phyloP scores from a whole-genome alignment of 2,888 invertebrate species.

The Phaedon cochleariae region DNA sequence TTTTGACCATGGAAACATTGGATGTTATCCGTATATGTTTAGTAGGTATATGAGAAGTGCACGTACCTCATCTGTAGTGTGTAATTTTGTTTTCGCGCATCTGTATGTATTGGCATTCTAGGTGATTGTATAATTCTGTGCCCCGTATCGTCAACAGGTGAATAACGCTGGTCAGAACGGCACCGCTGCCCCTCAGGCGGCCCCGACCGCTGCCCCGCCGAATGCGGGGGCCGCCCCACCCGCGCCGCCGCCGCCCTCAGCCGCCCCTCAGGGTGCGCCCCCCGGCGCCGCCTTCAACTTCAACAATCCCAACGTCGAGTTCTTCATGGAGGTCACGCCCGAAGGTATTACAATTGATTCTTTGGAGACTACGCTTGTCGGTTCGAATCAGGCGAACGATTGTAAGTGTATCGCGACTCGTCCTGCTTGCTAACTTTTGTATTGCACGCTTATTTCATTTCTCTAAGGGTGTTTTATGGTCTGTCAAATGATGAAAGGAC shows the following conservation, averaged over 20 bases:
- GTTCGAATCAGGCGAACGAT: constrained; percentile 53
- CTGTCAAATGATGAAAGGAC: no score
- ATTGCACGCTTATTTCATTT: no score
- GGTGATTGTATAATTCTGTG: no score
- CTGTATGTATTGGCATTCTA: no score
- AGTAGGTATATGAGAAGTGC: no score
- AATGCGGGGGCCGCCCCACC: constrained; percentile 26
- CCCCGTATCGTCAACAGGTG: constrained; percentile 16
- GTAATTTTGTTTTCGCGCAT: no score
- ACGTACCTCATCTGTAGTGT: no score
- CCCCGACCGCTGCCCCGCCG: constrained; percentile 12
- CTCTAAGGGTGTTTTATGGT: no score
- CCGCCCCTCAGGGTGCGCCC: constrained; percentile 7
- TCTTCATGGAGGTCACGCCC: constrained; percentile 69
- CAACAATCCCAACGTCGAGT: constrained; percentile 64
- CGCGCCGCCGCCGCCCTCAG: constrained; percentile 15
- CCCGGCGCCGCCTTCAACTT: constrained; percentile 42
- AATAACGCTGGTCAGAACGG: constrained; percentile 21
- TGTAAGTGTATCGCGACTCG: constrained; percentile 51
- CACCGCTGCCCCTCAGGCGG: constrained; percentile 12
- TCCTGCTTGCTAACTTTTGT: constrained; percentile 13
- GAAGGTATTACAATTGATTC: constrained; percentile 61
- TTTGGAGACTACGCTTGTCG: constrained; percentile 52
- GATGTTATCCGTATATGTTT: no score
- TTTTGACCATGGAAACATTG: no score